Evolutionary conservation across 92 coral and sea anemone species (phyloP), one percentile per base, ranked within the genome.

Genomic region (Zoanthus sansibaricus): DNA sequence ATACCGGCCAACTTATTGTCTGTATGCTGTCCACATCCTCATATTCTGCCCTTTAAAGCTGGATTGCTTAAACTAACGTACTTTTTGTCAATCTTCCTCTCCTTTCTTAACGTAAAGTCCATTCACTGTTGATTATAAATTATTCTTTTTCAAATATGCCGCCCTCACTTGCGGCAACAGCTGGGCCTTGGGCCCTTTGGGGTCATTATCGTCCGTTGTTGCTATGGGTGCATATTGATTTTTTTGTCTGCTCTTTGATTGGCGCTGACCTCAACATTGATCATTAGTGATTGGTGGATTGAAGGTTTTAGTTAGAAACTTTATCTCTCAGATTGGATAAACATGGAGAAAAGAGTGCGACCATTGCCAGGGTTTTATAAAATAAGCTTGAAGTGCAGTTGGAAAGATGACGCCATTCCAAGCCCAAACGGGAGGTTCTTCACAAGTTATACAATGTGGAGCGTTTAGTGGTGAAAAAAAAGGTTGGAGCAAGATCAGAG

Each of bases 391-490:
- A 49, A 14, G 61, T 75, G 30, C 30, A 48, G 64, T 20, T 82
- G 1, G 75, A 70, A n/a, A 68, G 69, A 47, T 30, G 58, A 46
- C 16, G 55, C 69, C 25, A 79, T 20, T 66, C 87, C 42, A 4
- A 42, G 18, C 21, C 33, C 16, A 71, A 71, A 64, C 62, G 70
- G 30, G 37, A 68, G 51, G 55, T 83, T 6, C 67, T 83, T 3
- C 78, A 68, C 21, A 70, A 70, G 8, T n/a, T 44, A 3, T 71
- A 83, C 16, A 30, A 2, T 21, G 70, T 71, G 9, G 87, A 83
- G 17, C n/a, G 87, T 18, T n/a, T 71, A 72, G 87, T 83, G 54
- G 87, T 79, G 4, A 54, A 7, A 37, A 83, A 18, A 52, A 71
- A 33, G 33, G 55, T 56, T 44, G 79, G 87, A 9, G 14, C 5